A percentile compares a stretch with the other conserved stretches of the same genome.
Evolutionary conservation across 2,797 vertebrate genomes (phyloP).

Genomic region (Phrynocephalus guinanensis): DNA sequence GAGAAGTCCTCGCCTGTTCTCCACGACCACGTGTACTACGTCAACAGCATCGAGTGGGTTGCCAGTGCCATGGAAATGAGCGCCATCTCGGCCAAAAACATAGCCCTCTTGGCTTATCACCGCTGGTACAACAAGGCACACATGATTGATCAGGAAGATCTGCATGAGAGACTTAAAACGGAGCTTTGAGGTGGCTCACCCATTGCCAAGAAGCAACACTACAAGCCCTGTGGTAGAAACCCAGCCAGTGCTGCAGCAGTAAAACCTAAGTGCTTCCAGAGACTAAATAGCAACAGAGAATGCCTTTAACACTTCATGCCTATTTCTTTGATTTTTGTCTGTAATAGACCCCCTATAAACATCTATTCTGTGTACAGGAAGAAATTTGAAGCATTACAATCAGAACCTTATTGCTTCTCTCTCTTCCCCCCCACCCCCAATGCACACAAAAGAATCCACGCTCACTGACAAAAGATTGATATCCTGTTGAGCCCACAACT

Average conservation of each 20-base stretch:
- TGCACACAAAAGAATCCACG: no score
- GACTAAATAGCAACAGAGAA: neutral
- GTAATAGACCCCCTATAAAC: neutral
- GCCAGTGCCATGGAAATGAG: constrained; percentile 96
- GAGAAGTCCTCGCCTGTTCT: constrained; percentile 85
- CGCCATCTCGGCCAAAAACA: constrained; percentile 87
- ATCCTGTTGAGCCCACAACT: no score
- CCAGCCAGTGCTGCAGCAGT: no score
- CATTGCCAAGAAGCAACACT: fast-evolving
- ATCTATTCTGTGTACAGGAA: neutral
- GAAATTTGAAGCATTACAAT: no score
- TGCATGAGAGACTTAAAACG: constrained; percentile 86
- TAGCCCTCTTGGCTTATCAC: constrained; percentile 89
- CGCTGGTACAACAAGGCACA: constrained; percentile 82
- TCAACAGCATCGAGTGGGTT: constrained; percentile 87
- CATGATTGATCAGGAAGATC: constrained; percentile 89
- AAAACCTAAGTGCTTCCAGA: neutral
- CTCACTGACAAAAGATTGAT: no score
- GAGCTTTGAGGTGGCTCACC: constrained; percentile 81
- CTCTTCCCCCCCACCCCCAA: no score
- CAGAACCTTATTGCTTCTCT: no score
- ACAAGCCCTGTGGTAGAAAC: no score
- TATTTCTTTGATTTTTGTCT: neutral
- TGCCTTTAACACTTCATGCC: neutral
- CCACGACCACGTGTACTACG: constrained; percentile 87